A percentile compares a stretch with the other conserved stretches of the same genome.
Evolutionary conservation across 2,888 invertebrate genomes (phyloP).

Genomic region (Chironomus riparius): DNA sequence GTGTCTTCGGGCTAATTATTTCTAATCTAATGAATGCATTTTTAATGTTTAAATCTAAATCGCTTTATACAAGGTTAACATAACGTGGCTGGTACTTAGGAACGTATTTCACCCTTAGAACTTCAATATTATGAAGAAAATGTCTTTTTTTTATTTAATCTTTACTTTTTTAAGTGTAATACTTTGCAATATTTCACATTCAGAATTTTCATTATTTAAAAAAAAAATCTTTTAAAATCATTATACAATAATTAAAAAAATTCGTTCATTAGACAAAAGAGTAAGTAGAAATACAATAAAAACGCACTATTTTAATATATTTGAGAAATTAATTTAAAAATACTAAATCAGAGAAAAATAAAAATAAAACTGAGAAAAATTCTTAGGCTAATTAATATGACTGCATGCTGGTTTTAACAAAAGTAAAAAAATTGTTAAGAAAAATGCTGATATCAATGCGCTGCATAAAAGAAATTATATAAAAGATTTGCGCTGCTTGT

Average conservation of each 20-base stretch:
- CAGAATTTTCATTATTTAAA: conserved; percentile 9
- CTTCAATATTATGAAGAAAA: too few species aligned
- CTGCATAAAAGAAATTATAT: not conserved
- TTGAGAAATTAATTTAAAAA: not conserved
- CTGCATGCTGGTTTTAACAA: conserved; percentile 9
- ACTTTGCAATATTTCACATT: too few species aligned
- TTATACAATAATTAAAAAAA: not conserved
- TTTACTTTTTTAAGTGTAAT: too few species aligned
- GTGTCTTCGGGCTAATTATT: too few species aligned
- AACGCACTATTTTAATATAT: not conserved
- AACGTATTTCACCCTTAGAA: too few species aligned
- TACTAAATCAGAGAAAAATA: not conserved
- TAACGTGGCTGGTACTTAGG: too few species aligned
- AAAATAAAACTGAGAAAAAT: not conserved
- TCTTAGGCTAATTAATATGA: conserved; percentile 26
- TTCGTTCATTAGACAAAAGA: not conserved
- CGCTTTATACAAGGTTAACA: too few species aligned
- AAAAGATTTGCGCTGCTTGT: conserved; percentile 19
- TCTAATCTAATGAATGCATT: too few species aligned
- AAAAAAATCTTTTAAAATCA: not conserved
- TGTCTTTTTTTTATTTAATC: too few species aligned
- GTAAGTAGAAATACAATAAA: too few species aligned
- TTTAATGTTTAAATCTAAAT: too few species aligned
- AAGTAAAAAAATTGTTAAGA: conserved; percentile 5
- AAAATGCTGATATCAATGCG: conserved; percentile 6